Evolutionary conservation across 2,888 invertebrate species (phyloP).

Genomic region (Laothoe populi): DNA sequence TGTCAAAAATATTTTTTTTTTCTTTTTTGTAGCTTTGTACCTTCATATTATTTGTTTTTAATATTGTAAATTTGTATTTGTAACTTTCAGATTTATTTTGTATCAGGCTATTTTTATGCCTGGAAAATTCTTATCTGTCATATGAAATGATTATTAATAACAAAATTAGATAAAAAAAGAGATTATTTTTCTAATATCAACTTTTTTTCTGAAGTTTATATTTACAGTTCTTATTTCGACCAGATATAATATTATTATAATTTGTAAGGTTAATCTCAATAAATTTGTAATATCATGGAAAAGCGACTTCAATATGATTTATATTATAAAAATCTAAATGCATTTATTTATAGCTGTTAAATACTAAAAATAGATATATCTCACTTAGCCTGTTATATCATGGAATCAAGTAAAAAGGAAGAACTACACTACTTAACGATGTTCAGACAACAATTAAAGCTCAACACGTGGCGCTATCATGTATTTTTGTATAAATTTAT

Average conservation of each 20-base stretch:
- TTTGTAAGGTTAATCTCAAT: too few species aligned
- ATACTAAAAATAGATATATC: too few species aligned
- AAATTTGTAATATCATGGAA: too few species aligned
- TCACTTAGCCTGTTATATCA: background rate
- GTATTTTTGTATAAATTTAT: too few species aligned
- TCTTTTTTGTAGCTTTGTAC: background rate
- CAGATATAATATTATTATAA: too few species aligned
- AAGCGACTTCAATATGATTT: too few species aligned
- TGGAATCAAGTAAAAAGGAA: background rate
- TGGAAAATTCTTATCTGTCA: background rate
- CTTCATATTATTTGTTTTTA: background rate
- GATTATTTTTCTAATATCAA: background rate
- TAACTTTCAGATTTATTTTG: background rate
- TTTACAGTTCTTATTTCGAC: too few species aligned
- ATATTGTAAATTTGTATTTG: background rate
- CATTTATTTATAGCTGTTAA: too few species aligned
- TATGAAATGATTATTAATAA: background rate
- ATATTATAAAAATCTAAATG: too few species aligned
- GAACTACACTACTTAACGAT: background rate
- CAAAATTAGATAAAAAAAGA: background rate
- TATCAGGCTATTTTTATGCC: background rate
- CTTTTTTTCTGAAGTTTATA: background rate
- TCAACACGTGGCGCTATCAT: too few species aligned
- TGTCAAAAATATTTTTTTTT: background rate
- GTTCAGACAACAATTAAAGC: background rate